A percentile compares a stretch with the other conserved stretches of the same genome.
These are phyloP conservation scores for Xylophagus ater DNA, from an alignment of 2,888 invertebrate species.

Conservation along the genomic window DNA sequence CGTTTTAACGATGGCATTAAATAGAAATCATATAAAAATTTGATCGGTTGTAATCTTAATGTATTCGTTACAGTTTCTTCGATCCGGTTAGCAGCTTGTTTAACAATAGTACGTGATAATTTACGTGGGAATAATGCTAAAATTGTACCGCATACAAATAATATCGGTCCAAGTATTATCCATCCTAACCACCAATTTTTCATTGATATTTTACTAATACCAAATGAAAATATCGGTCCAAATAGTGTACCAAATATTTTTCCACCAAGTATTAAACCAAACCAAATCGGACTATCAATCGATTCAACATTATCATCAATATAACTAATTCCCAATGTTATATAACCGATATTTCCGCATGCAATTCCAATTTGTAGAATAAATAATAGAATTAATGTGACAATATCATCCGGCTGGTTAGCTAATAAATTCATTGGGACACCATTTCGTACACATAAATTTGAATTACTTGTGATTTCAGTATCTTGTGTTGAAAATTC, in stretches of 20 bases:
- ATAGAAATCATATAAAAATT: constrained; percentile 34
- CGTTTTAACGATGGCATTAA: constrained; percentile 43
- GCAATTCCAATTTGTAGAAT: constrained; percentile 41
- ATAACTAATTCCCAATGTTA: constrained; percentile 47
- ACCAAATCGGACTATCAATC: constrained; percentile 41
- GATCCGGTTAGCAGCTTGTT: constrained; percentile 46
- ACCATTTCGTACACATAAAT: no score
- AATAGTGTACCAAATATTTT: constrained; percentile 34
- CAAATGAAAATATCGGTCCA: constrained; percentile 34
- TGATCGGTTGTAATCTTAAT: constrained; percentile 27
- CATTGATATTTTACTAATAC: constrained; percentile 25
- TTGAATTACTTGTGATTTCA: no score
- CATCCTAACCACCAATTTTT: constrained; percentile 45
- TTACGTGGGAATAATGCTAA: constrained; percentile 46
- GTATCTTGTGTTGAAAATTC: no score
- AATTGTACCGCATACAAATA: constrained; percentile 41
- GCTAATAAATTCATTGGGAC: no score
- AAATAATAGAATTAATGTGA: constrained; percentile 40
- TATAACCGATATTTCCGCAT: constrained; percentile 42
- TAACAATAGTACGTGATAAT: constrained; percentile 43
- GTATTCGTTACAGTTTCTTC: constrained; percentile 32
- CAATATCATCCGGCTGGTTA: constrained; percentile 26
- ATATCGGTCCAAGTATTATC: constrained; percentile 39
- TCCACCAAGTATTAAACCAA: constrained; percentile 34
- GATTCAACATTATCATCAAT: constrained; percentile 49